Evolutionary conservation across 2,888 invertebrate genomes (phyloP), one percentile per base, ranked within the genome.

Genomic region (Zaprionus lineosus): DNA sequence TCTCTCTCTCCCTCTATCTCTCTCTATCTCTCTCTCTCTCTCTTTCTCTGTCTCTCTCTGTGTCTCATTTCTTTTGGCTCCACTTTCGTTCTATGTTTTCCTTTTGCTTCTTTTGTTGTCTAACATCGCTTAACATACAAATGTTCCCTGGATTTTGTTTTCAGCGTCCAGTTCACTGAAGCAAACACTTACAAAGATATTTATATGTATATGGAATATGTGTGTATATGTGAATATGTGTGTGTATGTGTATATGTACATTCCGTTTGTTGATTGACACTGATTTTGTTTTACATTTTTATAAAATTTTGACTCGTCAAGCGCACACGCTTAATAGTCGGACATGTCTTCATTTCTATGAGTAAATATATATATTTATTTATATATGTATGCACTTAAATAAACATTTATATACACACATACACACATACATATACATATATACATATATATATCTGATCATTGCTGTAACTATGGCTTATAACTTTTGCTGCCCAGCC

Each of bases 81-180:
- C n/a, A n/a, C n/a, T n/a, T n/a, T n/a, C n/a, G 18, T 21, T 51
- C 21, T 33, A 39, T 55, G 46, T 62, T 34, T 61, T 60, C 44
- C 51, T 37, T 48, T 70, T 64, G 58, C 69, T 72, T 50, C 51
- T 37, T 48, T 70, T 69, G 57, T 69, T 68, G 48, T 53, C 61
- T 47, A 36, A 26, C 62, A 55, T 60, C 40, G 61, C 46, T 59
- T 55, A 52, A 41, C 58, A 64, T 47, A 51, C 5, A 66, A 60
- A 55, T 62, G 61, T 21, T 53, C 21, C 59, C 46, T 47, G 55
- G 46, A 53, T 51, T 50, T 48, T 50, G 40, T 70, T 53, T 55
- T 53, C 40, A 52, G 53, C 36, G 71, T 71, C 60, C 72, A 68
- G 68, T 60, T 61, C 60, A 67, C 37, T 70, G 62, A 60, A 70